Evolutionary conservation across 1,140 invertebrate species (phyloP).

Genomic region (Tachypleus tridentatus): DNA sequence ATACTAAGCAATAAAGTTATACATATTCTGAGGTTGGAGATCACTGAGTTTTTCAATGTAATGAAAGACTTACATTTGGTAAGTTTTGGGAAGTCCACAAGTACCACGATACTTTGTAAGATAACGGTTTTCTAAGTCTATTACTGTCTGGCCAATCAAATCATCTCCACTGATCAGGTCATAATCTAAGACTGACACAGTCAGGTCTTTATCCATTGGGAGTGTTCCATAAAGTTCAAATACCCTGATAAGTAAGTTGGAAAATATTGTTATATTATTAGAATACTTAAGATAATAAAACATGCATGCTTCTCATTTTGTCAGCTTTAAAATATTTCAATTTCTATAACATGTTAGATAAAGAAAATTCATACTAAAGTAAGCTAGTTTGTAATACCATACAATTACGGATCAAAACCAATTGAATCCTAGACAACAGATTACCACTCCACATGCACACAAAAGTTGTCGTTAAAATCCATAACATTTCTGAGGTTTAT

Average conservation of each 20-base stretch:
- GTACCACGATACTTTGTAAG: constrained; percentile 71
- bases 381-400: too few relatives aligned
- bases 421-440: too few relatives aligned
- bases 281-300: neutral
- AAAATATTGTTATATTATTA: neutral
- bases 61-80: constrained; percentile 54
- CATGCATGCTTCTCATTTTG: neutral
- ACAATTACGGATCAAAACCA: too few relatives aligned
- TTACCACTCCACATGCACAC: too few relatives aligned
- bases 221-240: constrained; percentile 81
- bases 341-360: constrained; percentile 14
- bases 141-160: constrained; percentile 77
- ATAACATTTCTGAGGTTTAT: too few relatives aligned
- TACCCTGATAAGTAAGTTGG: constrained; percentile 44
- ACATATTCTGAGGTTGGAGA: too few relatives aligned
- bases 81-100: constrained; percentile 63
- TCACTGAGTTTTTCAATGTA: neutral
- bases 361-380: too few relatives aligned
- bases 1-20: too few relatives aligned
- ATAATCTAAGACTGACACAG: constrained; percentile 73
- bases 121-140: constrained; percentile 81
- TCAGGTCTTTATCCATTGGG: constrained; percentile 71
- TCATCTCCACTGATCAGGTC: constrained; percentile 76
- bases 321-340: neutral
- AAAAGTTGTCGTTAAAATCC: too few relatives aligned